Evolutionary conservation across 2,888 invertebrate genomes (phyloP).

Genomic region (Aphidoletes aphidimyza): DNA sequence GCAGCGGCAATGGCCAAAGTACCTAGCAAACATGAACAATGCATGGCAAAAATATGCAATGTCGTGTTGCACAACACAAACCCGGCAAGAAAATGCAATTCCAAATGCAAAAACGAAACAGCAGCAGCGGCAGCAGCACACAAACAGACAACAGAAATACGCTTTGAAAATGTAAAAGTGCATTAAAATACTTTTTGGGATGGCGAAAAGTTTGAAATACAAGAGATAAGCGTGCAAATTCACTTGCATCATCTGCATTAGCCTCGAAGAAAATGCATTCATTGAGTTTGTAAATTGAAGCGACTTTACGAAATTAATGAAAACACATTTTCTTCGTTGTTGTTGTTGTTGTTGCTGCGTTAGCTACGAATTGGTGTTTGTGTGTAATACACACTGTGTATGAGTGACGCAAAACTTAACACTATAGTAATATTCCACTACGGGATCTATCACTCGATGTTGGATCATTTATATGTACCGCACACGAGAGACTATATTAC

Average conservation of each 20-base stretch:
- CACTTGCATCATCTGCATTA: too few relatives aligned
- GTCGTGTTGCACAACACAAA: background rate
- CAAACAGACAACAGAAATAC: too few relatives aligned
- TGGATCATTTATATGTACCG: background rate
- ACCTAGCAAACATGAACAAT: conserved; percentile 15
- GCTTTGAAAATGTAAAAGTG: conserved; percentile 47
- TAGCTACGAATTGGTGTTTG: background rate
- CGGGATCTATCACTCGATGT: conserved; percentile 21
- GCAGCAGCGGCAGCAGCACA: background rate
- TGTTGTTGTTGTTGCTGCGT: too few relatives aligned
- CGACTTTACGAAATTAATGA: conserved; percentile 17
- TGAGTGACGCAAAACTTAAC: background rate
- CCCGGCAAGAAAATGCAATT: conserved; percentile 37
- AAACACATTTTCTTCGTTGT: too few relatives aligned
- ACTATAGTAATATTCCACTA: background rate
- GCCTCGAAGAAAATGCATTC: too few relatives aligned
- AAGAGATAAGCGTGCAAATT: too few relatives aligned
- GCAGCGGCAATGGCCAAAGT: background rate
- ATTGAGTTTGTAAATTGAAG: background rate
- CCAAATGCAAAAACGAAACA: conserved; percentile 1
- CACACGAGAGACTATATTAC: conserved; percentile 33
- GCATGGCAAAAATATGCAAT: conserved; percentile 35
- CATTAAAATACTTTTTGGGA: conserved; percentile 24
- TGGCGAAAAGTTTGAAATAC: conserved; percentile 15
- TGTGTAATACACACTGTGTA: too few relatives aligned